Evolutionary conservation across 2,888 invertebrate genomes (phyloP), one percentile per base, ranked within the genome.

Genomic region (Mesorhabditis spiculigera): DNA sequence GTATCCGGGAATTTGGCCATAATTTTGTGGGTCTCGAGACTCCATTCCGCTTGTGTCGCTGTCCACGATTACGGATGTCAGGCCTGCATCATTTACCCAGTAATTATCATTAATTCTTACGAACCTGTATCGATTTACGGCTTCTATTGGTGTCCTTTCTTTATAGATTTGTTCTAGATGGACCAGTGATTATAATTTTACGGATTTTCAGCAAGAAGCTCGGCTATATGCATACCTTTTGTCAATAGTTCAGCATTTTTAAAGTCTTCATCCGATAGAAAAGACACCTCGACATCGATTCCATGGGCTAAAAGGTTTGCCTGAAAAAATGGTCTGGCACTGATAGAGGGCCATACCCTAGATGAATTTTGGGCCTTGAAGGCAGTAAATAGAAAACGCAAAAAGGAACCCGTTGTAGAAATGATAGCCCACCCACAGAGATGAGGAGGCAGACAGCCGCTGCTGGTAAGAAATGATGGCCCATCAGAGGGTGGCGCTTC

Each of bases 1-100:
- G 86, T 44, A 86, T 86, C 45, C 81, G 66, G 5, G 82, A 86
- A 43, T 77, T 77, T 1, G 86, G 85, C 86, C 86, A 86, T 58
- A 85, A 73, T 65, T 85, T 85, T 6, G 82, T 79, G 41, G 81
- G 68, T 65, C 85, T 71, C 13, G 83, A 84, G 6, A 85, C 85
- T 8, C 85, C 85, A 63, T 85, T 85, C 50, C 84, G 74, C 72
- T 81, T 72, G 10, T 75, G 68, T 63, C 74, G 67, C 28, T 28
- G 28, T 28, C 28, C 28, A 28, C 28, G 28, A 28, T 28, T 28
- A 16, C 61, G 50, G 45, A 45, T 5, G 8, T 63, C 43, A n/a
- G 42, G 41, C 68, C 42, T 64, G 13, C 28, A 45, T 50, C 6
- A 41, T 13, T 13, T 45, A 66, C 6, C 45, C 28, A 28, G 28